phyloP scores from a whole-genome alignment of 2,888 invertebrate genomes.

The Troglohyphantes excavatus region DNA sequence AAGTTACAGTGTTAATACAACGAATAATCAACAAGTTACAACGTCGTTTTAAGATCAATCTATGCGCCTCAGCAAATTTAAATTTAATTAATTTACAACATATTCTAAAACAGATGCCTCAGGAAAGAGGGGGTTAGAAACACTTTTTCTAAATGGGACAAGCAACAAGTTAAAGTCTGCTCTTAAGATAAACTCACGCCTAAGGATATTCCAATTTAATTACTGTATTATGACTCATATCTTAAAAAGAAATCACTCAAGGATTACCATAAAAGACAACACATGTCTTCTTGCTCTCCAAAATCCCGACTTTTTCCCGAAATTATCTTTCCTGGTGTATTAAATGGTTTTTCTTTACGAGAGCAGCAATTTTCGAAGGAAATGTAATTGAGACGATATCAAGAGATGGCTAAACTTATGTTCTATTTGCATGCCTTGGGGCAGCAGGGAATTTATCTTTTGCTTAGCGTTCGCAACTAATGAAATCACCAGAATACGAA shows the following conservation, averaged over 20 bases:
- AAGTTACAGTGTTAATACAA: no score
- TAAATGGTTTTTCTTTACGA: constrained; percentile 1
- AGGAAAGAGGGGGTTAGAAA: no score
- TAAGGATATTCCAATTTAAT: not conserved
- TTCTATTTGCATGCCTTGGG: not conserved
- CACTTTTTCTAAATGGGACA: no score
- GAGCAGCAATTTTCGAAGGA: not conserved
- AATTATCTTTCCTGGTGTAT: not conserved
- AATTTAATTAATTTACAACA: no score
- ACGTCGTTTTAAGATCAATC: no score
- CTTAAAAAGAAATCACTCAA: not conserved
- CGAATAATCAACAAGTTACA: no score
- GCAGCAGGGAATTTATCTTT: not conserved
- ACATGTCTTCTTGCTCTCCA: not conserved
- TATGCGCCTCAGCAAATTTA: no score
- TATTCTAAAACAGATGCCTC: no score
- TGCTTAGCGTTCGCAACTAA: not conserved
- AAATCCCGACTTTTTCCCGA: not conserved
- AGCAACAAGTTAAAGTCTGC: no score
- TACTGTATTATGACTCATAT: not conserved
- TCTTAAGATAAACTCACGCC: no score
- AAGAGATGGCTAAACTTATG: not conserved
- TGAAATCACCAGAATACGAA: constrained; percentile 9
- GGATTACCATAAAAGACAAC: not conserved
- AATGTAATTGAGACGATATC: constrained; percentile 5